These are phyloP conservation scores for Myotis davidii DNA, from an alignment of 2,113 vertebrate genomes.

Conservation along the genomic window DNA sequence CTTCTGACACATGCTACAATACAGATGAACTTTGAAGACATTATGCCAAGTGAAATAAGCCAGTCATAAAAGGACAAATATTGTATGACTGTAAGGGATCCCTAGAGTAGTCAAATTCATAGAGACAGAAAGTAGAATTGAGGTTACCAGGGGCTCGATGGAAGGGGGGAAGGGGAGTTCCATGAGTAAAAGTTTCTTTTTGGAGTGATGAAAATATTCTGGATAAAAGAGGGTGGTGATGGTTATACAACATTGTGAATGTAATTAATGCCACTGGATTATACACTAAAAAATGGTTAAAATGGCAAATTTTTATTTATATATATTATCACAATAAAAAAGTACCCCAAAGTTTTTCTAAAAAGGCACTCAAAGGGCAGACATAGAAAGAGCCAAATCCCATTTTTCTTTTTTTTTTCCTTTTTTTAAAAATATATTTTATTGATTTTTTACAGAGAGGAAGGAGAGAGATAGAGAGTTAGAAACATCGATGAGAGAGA, in stretches of 20 bases:
- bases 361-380: not conserved
- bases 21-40: not conserved
- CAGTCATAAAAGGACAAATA: not conserved
- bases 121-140: not conserved
- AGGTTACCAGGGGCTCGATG: not conserved
- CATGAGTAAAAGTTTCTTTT: not conserved
- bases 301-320: not conserved
- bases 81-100: rapidly evolving
- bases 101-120: not conserved
- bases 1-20: not conserved
- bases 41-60: not conserved
- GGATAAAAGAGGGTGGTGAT: not conserved
- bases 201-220: not conserved
- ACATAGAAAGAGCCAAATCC: not conserved
- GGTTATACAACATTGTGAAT: not conserved
- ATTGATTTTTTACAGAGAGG: too few relatives aligned
- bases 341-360: not conserved
- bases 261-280: not conserved
- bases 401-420: too few relatives aligned
- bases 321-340: not conserved
- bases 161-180: not conserved
- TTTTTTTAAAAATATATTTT: too few relatives aligned
- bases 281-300: not conserved
- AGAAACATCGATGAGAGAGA: too few relatives aligned
- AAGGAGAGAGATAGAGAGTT: too few relatives aligned